Conservation (phyloP, 2,113 vertebrate species). For the Coreoperca whiteheadi region DNA sequence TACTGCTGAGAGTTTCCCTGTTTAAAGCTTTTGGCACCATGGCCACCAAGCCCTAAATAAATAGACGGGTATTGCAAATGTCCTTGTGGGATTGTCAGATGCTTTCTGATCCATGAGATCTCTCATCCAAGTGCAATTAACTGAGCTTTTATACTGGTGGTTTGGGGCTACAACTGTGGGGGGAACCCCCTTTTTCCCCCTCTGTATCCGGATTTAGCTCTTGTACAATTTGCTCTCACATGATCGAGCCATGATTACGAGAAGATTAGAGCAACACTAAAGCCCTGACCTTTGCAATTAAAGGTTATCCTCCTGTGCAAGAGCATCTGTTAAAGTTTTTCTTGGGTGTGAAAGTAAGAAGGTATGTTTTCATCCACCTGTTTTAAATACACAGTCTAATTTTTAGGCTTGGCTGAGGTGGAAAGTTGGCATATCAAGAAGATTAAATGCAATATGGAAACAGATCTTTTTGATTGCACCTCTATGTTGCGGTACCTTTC, state of each 20-base stretch:
- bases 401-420: neutral
- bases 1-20: conserved; percentile 28
- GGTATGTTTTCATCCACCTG: neutral
- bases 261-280: conserved; percentile 1
- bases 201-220: neutral
- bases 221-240: conserved; percentile 24
- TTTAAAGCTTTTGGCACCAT: conserved; percentile 52
- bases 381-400: neutral
- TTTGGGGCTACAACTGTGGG: neutral
- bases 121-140: conserved; percentile 11
- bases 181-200: neutral
- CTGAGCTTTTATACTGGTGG: neutral
- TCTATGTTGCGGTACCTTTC: neutral
- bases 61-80: conserved; percentile 30
- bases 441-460: neutral
- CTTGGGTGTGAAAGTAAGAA: neutral
- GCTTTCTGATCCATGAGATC: conserved; percentile 20
- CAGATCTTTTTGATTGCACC: neutral
- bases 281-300: conserved; percentile 31
- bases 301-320: conserved; percentile 2
- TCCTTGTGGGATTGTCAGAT: conserved; percentile 28
- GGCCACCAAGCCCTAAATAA: conserved; percentile 56
- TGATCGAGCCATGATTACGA: conserved; percentile 14
- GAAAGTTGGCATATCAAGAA: neutral
- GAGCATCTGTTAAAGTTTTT: neutral